phyloP scores from a whole-genome alignment of 2,888 invertebrate genomes.

The Diabrotica balteata region DNA sequence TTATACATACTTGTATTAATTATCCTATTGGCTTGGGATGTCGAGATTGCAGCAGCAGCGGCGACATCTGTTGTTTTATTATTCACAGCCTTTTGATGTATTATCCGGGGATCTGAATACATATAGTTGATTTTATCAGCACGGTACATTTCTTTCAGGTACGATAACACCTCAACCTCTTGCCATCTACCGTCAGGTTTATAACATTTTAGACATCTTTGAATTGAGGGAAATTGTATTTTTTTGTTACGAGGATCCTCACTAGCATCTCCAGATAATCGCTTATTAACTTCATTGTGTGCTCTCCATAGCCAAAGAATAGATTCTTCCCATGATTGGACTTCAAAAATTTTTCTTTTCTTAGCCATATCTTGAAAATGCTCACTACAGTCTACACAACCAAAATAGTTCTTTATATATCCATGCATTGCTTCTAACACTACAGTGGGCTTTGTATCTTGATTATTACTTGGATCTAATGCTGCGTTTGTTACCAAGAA shows the following conservation, averaged over 20 bases:
- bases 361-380: slow-evolving; percentile 90
- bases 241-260: slow-evolving; percentile 93
- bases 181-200: slow-evolving; percentile 65
- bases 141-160: slow-evolving; percentile 67
- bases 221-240: slow-evolving; percentile 79
- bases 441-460: slow-evolving; percentile 67
- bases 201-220: slow-evolving; percentile 74
- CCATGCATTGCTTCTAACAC: slow-evolving; percentile 84
- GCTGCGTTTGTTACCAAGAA: slow-evolving; percentile 83
- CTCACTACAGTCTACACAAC: slow-evolving; percentile 87
- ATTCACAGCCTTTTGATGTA: slow-evolving; percentile 44
- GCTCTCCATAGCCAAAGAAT: slow-evolving; percentile 94
- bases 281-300: slow-evolving; percentile 90
- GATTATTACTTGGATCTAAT: slow-evolving; percentile 45
- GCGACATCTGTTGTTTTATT: background rate
- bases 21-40: background rate
- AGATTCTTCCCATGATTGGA: slow-evolving; percentile 74
- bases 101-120: slow-evolving; percentile 55
- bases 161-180: slow-evolving; percentile 68
- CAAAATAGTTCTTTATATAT: slow-evolving; percentile 91
- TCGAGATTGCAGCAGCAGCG: background rate
- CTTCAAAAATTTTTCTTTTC: slow-evolving; percentile 72
- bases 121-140: slow-evolving; percentile 61
- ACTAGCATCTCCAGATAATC: slow-evolving; percentile 83
- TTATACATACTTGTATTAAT: background rate